phyloP scores from a whole-genome alignment of 2,113 vertebrate genomes.

The Corythaixoides concolor region DNA sequence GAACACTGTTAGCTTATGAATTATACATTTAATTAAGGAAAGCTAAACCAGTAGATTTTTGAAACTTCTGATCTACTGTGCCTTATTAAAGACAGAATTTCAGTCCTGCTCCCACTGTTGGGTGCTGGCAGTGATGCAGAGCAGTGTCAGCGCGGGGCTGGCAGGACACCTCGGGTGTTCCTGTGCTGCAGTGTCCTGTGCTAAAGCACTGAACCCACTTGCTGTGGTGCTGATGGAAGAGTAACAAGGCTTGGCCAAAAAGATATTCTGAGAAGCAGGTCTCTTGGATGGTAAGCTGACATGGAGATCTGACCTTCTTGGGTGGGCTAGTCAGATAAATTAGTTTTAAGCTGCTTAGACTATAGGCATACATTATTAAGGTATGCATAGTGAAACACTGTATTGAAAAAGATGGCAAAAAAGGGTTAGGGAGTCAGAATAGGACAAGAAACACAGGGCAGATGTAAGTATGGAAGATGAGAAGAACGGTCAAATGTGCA shows the following conservation, averaged over 20 bases:
- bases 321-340: background rate
- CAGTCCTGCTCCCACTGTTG: background rate
- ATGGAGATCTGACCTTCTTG: background rate
- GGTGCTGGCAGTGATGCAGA: background rate
- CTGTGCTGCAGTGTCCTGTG: background rate
- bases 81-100: constrained; percentile 41
- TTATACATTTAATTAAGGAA: constrained; percentile 81
- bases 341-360: background rate
- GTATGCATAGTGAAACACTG: background rate
- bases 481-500: background rate
- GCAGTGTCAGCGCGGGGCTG: background rate
- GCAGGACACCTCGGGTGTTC: background rate
- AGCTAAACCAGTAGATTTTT: constrained; percentile 68
- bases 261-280: background rate
- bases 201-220: background rate
- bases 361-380: accelerated
- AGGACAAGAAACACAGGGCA: background rate
- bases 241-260: background rate
- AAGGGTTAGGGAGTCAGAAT: background rate
- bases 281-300: background rate
- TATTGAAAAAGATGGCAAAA: background rate
- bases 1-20: constrained; percentile 68
- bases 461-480: background rate
- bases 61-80: constrained; percentile 64
- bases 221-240: accelerated